Evolutionary conservation across 2,888 invertebrate genomes (phyloP).

Genomic region (Geotrupes spiniger): DNA sequence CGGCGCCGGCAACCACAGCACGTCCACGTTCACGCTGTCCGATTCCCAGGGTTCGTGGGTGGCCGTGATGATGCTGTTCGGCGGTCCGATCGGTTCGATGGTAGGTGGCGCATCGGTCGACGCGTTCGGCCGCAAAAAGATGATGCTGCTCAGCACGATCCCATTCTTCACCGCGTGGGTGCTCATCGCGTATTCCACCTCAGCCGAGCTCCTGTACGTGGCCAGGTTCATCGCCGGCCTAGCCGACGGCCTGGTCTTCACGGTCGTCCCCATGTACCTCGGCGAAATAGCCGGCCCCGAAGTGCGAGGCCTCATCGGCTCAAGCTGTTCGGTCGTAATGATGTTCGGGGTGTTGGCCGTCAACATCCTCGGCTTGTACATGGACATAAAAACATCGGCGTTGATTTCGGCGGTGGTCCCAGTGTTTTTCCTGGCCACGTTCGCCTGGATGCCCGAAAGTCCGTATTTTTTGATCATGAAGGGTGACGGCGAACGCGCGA

Average conservation of each 20-base stretch:
- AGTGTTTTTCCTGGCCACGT: conserved; percentile 55
- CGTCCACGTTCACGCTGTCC: conserved; percentile 26
- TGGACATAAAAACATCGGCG: conserved; percentile 53
- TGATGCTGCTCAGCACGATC: conserved; percentile 59
- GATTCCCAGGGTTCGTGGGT: conserved; percentile 59
- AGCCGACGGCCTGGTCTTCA: conserved; percentile 50
- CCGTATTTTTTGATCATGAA: conserved; percentile 52
- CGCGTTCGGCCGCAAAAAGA: conserved; percentile 64
- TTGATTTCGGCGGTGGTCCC: conserved; percentile 58
- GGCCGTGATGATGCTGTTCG: conserved; percentile 63
- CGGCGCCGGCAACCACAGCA: conserved; percentile 47
- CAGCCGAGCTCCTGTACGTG: conserved; percentile 57
- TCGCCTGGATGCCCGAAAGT: conserved; percentile 64
- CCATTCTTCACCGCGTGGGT: conserved; percentile 65
- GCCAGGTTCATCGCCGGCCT: conserved; percentile 56
- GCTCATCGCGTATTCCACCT: conserved; percentile 59
- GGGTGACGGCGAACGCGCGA: conserved; percentile 48
- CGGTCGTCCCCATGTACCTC: conserved; percentile 59
- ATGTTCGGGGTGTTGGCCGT: conserved; percentile 60
- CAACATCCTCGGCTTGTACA: conserved; percentile 60
- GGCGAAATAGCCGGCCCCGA: conserved; percentile 60
- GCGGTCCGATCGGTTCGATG: conserved; percentile 61
- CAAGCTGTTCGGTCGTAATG: conserved; percentile 57
- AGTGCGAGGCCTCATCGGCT: conserved; percentile 61
- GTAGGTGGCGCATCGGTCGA: conserved; percentile 63